Percentiles rank a stretch among this genome's conserved stretches.
These are phyloP conservation scores for Patella depressa DNA, from an alignment of 2,888 invertebrate species.

Conservation along the genomic window DNA sequence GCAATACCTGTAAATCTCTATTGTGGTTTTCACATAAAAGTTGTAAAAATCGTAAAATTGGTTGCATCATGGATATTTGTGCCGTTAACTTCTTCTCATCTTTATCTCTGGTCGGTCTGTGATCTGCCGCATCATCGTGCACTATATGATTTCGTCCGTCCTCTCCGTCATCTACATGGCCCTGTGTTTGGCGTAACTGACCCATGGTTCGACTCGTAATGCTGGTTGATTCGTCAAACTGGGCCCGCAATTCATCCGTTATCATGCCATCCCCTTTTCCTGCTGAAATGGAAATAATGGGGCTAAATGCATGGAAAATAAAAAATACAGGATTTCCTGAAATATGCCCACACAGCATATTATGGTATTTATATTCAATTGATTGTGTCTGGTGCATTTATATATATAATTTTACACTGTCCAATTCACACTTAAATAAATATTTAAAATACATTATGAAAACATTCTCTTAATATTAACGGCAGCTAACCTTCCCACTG, in stretches of 20 bases:
- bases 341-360: too few relatives aligned
- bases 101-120: slow-evolving; percentile 72
- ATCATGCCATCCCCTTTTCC: slow-evolving; percentile 78
- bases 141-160: slow-evolving; percentile 21
- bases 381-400: too few relatives aligned
- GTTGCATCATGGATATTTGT: slow-evolving; percentile 95
- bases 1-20: slow-evolving; percentile 82
- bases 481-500: too few relatives aligned
- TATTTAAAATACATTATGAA: too few relatives aligned
- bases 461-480: too few relatives aligned
- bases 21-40: slow-evolving; percentile 99
- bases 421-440: too few relatives aligned
- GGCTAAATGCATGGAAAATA: too few relatives aligned
- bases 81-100: slow-evolving; percentile 85
- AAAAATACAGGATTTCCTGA: too few relatives aligned
- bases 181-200: slow-evolving; percentile 45
- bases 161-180: slow-evolving; percentile 39
- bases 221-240: slow-evolving; percentile 85
- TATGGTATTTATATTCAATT: too few relatives aligned
- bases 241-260: slow-evolving; percentile 85
- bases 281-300: background rate
- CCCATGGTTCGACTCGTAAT: slow-evolving; percentile 83
- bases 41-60: slow-evolving; percentile 94
- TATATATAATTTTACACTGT: too few relatives aligned
- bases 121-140: slow-evolving; percentile 28